Base-by-base conservation (phyloP, 2,113 vertebrate genomes). In the Caloenas nicobarica region DNA sequence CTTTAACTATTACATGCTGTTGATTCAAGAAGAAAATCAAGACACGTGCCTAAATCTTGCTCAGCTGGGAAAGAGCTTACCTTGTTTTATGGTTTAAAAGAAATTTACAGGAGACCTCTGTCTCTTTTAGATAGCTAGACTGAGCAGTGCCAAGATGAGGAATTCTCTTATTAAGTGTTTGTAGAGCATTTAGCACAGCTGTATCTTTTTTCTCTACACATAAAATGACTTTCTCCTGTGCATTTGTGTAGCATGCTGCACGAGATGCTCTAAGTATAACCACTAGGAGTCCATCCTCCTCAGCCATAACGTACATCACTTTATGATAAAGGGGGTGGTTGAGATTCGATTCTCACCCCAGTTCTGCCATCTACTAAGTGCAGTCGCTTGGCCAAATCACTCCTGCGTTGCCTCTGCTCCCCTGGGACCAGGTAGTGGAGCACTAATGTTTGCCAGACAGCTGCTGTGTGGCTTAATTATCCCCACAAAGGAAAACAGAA, bases 401-500 rank as follows among this genome's bases (percentile, higher is more conserved):
- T 86, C 60, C 72, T 78, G 90, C 60, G 22, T 81, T 13, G 44
- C 60, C 26, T 73, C 82, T 71, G 72, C 42, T 93, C 93, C 86
- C 60, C 56, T 38, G 76, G 83, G 91, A 91, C 21, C 88, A 91
- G 51, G 90, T 60, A 90, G 76, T 4, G n/a, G 54, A 93, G 86
- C 0, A 0, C 64, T 91, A 13, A 94, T 42, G 42, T 93, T 86
- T 90, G 74, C 60, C 88, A 94, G 72, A 61, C 86, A 88, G 74
- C 79, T 96, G 93, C 29, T 71, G 34, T 60, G 56, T 48, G 72
- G 74, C 76, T 96, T 81, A 80, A 94, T 94, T 94, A 81, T 26
- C 56, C 58, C 56, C 88, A 86, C 64, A 91, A 90, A 91, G 80
- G 22, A 86, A 91, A 95, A 93, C 46, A 92, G 68, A 90, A 90